Base-by-base conservation (phyloP, 2,797 vertebrate genomes). In the Cetoscarus ocellatus region DNA sequence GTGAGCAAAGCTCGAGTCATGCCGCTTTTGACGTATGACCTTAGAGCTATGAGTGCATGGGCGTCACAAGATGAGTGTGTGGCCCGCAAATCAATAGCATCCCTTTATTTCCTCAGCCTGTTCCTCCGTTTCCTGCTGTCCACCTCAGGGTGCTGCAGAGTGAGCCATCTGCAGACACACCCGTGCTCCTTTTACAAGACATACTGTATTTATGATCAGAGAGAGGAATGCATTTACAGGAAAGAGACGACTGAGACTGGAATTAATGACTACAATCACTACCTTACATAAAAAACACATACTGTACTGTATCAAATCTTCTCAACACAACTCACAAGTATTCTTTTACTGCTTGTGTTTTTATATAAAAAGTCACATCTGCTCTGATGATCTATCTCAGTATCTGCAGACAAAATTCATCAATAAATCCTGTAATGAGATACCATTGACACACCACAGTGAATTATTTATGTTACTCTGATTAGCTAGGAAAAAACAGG, bases 1-100 rank as follows among this genome's bases (percentile, higher is more conserved):
- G 61, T 42, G 45, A 73, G 65, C 79, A 75, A 66, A 80, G 44
- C 73, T 76, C 44, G 36, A 79, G 56, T 87, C 66, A 89, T 70
- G 77, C 75, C 56, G 57, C 53, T 56, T 65, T 60, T 75, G 73
- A 82, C 63, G 53, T 80, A 50, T 83, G 80, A 85, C 92, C 90
- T 88, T 53, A 67, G 65, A 91, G 88, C 73, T 82, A 84, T 85
- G 85, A 73, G 74, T 61, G 79, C 70, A 82, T 68, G 86, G 79
- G 67, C 71, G 50, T 94, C 95, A 95, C 93, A 92, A 93, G 95
- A 94, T 83, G 43, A 79, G 73, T 73, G 74, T 85, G 82, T 79
- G 87, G 66, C 76, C 5, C 56, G 19, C 45, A 66, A 58, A 88
- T 95, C 92, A 95, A 95, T 92, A 84, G 86, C 84, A 80, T 86